phyloP scores from a whole-genome alignment of 2,797 vertebrate species.

The Malacoctenus gilli region DNA sequence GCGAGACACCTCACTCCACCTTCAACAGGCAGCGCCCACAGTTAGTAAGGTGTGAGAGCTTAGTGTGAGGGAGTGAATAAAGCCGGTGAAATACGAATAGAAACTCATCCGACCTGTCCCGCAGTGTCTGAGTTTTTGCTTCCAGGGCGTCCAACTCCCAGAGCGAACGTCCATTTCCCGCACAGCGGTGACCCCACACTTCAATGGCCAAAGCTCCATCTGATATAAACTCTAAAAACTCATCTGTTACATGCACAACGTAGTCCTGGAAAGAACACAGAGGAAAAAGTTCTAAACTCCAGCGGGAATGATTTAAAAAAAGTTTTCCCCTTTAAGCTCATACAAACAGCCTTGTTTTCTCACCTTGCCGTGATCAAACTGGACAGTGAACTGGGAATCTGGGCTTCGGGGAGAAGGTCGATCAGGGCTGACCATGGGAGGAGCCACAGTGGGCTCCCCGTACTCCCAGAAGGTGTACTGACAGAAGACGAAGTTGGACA shows the following conservation, averaged over 20 bases:
- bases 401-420: slow-evolving; percentile 85
- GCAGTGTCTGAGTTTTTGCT: slow-evolving; percentile 91
- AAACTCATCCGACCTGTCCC: slow-evolving; percentile 85
- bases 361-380: slow-evolving; percentile 94
- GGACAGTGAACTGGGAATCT: slow-evolving; percentile 90
- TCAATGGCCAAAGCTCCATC: slow-evolving; percentile 95
- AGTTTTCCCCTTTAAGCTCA: background rate
- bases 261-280: slow-evolving; percentile 84
- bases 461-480: slow-evolving; percentile 99
- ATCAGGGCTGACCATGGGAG: slow-evolving; percentile 95
- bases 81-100: background rate
- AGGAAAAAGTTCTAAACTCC: too few relatives aligned
- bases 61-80: background rate
- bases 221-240: slow-evolving; percentile 97
- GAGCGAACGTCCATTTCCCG: slow-evolving; percentile 87
- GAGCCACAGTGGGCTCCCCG: slow-evolving; percentile 88
- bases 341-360: slow-evolving; percentile 12
- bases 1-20: slow-evolving; percentile 97
- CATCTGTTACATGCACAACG: slow-evolving; percentile 91
- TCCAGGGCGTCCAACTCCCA: slow-evolving; percentile 94
- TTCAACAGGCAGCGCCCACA: slow-evolving; percentile 52
- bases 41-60: slow-evolving; percentile 22
- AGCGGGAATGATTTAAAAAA: background rate
- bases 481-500: slow-evolving; percentile 99
- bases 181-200: slow-evolving; percentile 97